Conservation (phyloP, 2,888 invertebrate genomes). For the Nemoura dubitans region DNA sequence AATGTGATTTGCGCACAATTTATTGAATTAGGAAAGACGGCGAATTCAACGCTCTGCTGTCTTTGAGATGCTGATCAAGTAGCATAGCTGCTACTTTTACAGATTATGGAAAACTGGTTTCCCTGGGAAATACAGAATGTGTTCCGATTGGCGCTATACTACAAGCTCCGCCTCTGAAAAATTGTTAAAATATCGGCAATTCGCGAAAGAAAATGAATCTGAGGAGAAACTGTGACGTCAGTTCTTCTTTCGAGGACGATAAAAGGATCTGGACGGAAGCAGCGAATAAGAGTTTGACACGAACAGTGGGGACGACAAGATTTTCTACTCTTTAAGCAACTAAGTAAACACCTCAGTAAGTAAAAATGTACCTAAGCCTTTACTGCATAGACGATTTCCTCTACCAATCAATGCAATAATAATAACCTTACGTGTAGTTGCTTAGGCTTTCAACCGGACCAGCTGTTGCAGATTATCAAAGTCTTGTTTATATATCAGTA, state of each 20-base stretch:
- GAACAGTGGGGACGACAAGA: background rate
- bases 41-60: background rate
- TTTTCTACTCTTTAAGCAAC: background rate
- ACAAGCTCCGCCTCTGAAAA: conserved; percentile 13
- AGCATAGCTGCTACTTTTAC: background rate
- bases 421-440: too few relatives aligned
- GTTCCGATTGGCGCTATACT: conserved; percentile 28
- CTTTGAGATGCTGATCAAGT: background rate
- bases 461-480: too few relatives aligned
- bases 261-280: background rate
- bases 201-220: conserved; percentile 16
- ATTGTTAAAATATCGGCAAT: conserved; percentile 9
- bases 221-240: conserved; percentile 39
- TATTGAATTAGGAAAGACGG: background rate
- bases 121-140: background rate
- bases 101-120: background rate
- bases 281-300: background rate
- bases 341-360: background rate
- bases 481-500: too few relatives aligned
- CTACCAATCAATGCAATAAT: too few relatives aligned
- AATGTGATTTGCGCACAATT: background rate
- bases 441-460: too few relatives aligned
- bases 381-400: too few relatives aligned
- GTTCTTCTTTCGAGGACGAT: background rate
- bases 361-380: too few relatives aligned